These are phyloP conservation scores for Glaucomys volans DNA, from an alignment of 2,113 vertebrate species.

Conservation along the genomic window DNA sequence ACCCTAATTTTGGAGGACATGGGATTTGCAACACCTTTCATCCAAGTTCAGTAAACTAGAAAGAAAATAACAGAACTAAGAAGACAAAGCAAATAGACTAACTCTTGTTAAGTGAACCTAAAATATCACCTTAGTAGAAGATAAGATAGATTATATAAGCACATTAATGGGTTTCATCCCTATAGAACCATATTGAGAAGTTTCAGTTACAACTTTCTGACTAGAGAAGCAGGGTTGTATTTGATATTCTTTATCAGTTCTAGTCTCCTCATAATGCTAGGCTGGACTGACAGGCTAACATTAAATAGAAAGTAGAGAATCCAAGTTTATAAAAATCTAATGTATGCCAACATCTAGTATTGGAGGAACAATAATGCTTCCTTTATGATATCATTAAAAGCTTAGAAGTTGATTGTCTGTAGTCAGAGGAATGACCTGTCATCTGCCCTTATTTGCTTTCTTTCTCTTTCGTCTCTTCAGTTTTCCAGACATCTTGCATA, in stretches of 20 bases:
- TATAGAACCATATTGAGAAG: neutral
- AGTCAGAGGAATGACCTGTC: neutral
- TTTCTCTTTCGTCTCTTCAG: slow-evolving; percentile 11
- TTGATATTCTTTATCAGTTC: slow-evolving; percentile 17
- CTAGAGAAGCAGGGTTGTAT: neutral
- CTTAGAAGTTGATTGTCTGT: neutral
- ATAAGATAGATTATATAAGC: neutral
- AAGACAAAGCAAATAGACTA: neutral
- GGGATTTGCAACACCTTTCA: slow-evolving; percentile 2
- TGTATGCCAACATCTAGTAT: no score
- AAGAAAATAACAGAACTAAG: neutral
- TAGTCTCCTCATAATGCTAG: neutral
- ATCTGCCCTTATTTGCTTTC: slow-evolving; percentile 4
- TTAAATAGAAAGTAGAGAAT: slow-evolving; percentile 35
- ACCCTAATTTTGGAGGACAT: slow-evolving; percentile 21
- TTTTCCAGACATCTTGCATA: neutral
- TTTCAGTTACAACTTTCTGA: neutral
- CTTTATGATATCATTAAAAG: neutral
- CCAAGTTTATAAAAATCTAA: slow-evolving; percentile 22
- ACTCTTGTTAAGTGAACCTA: neutral
- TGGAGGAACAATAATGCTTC: neutral
- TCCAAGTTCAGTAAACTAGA: slow-evolving; percentile 26
- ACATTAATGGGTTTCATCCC: neutral
- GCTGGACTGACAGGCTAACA: neutral
- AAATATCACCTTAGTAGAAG: neutral